Evolutionary conservation across 2,797 vertebrate genomes (phyloP), one percentile per base, ranked within the genome.

Genomic region (Tokudaia muenninki): DNA sequence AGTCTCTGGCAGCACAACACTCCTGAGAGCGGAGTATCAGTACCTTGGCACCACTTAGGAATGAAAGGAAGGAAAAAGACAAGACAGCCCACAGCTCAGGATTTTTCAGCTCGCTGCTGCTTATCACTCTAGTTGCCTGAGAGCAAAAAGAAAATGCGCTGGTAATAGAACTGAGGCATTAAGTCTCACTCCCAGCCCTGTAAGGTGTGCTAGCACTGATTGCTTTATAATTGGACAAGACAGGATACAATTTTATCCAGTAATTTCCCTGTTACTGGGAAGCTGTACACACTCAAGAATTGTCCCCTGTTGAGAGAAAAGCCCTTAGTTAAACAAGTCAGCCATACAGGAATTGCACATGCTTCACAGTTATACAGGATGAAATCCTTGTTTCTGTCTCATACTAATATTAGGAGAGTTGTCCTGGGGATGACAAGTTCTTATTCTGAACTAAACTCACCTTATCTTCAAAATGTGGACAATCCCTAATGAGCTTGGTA

Each of bases 211-310:
- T 44, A 94, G 94, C 16, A 89, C 88, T 90, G 92, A 97, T 65
- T 37, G 34, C 87, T 92, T 97, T 94, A 82, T 95, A 91, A 21
- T 1, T 97, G 41, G 81, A 92, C 96, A 94, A 97, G 93, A 96
- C 79, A 97, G 67, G 61, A 95, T 93, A 65, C 80, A 93, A 52
- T 47, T 44, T 94, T 92, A 97, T 96, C 96, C 96, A 82, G 63
- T 63, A 95, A 92, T 70, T 96, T 97, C 83, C 65, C 91, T 94
- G 90, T 16, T 34, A 94, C 57, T 65, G 57, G 70, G 84, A 95
- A 70, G 12, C 91, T 92, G 52, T 86, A 57, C 14, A 50, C 16
- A 61, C 70, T 97, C 50, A 84, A 41, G 91, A 94, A 72, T 1
- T 21, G 78, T 90, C 41, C 87, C 92, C 86, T 72, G 26, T 26